phyloP scores from a whole-genome alignment of 2,797 vertebrate genomes.

The Lycodopsis pacificus region DNA sequence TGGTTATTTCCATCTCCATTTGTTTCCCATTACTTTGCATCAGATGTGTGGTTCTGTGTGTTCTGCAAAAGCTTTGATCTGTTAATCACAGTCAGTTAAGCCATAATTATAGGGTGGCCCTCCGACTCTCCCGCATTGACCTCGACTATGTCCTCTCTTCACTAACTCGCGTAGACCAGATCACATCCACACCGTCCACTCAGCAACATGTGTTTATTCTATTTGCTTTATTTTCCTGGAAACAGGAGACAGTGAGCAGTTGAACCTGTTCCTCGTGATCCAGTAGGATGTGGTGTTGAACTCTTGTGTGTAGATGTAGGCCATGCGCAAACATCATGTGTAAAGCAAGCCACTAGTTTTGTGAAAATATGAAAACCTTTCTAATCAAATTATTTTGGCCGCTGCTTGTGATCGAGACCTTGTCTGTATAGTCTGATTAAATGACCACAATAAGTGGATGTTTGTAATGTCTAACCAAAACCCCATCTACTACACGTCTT shows the following conservation, averaged over 20 bases:
- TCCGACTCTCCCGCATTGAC: slow-evolving; percentile 33
- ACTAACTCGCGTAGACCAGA: slow-evolving; percentile 30
- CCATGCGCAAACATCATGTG: slow-evolving; percentile 11
- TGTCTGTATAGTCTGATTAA: slow-evolving; percentile 12
- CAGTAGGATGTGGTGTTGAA: slow-evolving; percentile 16
- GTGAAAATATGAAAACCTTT: background rate
- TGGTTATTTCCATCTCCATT: background rate
- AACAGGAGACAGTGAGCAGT: slow-evolving; percentile 21
- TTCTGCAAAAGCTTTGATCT: slow-evolving; percentile 52
- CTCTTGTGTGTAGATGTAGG: background rate
- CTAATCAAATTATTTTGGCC: slow-evolving; percentile 15
- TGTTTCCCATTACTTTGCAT: slow-evolving; percentile 26
- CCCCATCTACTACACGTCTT: background rate
- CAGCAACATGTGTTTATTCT: slow-evolving; percentile 11
- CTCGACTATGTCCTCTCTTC: slow-evolving; percentile 35
- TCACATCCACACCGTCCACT: slow-evolving; percentile 10
- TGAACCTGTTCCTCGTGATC: slow-evolving; percentile 34
- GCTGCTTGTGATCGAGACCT: slow-evolving; percentile 11
- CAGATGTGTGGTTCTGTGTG: slow-evolving; percentile 34
- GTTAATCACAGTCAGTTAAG: slow-evolving; percentile 58
- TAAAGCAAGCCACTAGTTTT: background rate
- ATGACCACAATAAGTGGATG: slow-evolving; percentile 11
- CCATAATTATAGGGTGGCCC: slow-evolving; percentile 53
- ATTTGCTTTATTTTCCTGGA: slow-evolving; percentile 16
- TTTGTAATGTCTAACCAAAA: slow-evolving; percentile 6